phyloP scores from a whole-genome alignment of 2,888 invertebrate species.

The Gymnocheta viridis region DNA sequence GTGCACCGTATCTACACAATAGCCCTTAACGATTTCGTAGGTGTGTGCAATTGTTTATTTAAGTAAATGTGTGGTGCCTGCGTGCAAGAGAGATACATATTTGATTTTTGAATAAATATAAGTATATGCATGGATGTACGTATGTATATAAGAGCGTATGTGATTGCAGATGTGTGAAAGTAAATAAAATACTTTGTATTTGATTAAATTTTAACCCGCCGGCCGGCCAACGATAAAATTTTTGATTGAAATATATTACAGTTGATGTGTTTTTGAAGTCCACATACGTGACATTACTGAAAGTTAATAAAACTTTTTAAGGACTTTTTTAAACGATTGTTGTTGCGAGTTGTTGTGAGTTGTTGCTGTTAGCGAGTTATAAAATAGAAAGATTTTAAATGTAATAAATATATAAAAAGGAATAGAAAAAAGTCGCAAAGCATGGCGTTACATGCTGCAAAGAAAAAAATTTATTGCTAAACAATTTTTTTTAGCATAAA shows the following conservation, averaged over 20 bases:
- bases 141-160: not conserved
- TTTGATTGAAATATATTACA: slow-evolving; percentile 53
- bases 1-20: not conserved
- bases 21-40: slow-evolving; percentile 4
- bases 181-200: slow-evolving; percentile 34
- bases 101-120: not conserved
- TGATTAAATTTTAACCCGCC: slow-evolving; percentile 41
- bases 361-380: not conserved
- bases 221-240: slow-evolving; percentile 21
- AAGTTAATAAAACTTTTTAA: slow-evolving; percentile 10
- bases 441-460: too few relatives aligned
- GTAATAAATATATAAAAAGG: not conserved
- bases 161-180: not conserved
- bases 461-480: too few relatives aligned
- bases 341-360: not conserved
- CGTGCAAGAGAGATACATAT: not conserved
- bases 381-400: not conserved
- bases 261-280: slow-evolving; percentile 21
- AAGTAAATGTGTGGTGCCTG: not conserved
- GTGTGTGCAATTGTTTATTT: slow-evolving; percentile 10
- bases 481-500: too few relatives aligned
- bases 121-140: not conserved
- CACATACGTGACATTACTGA: not conserved
- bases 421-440: not conserved
- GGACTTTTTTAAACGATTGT: not conserved